These are phyloP conservation scores for Lytechinus pictus DNA, from an alignment of 35 echinoderm and acorn worm genomes.

Conservation along the genomic window DNA sequence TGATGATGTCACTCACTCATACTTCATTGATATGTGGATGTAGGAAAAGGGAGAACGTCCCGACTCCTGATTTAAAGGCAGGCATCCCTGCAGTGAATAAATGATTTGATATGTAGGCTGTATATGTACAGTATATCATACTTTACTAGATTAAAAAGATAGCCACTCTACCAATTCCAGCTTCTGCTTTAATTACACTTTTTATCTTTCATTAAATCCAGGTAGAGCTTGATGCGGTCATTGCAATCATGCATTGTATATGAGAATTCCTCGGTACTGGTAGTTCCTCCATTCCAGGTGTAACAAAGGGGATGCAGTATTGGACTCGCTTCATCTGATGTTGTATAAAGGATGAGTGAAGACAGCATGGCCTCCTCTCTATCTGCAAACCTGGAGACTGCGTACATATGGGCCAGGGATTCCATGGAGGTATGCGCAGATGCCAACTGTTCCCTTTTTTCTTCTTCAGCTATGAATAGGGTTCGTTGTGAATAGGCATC, in stretches of 20 bases:
- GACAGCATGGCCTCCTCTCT: constrained; percentile 37
- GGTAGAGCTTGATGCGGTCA: not conserved
- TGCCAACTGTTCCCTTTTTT: not conserved
- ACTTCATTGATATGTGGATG: too few relatives aligned
- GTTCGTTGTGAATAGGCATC: too few relatives aligned
- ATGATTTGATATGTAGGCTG: too few relatives aligned
- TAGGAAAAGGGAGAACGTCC: too few relatives aligned
- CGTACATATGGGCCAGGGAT: constrained; percentile 45
- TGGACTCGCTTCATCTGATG: not conserved
- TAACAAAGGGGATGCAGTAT: not conserved
- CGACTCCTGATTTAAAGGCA: too few relatives aligned
- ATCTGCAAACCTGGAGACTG: constrained; percentile 40
- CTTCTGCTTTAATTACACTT: not conserved
- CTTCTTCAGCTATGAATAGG: too few relatives aligned
- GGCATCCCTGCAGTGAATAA: too few relatives aligned
- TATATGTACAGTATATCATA: too few relatives aligned
- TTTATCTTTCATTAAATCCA: not conserved
- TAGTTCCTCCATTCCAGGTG: not conserved
- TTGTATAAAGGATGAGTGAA: constrained; percentile 39
- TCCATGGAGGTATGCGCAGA: constrained; percentile 28
- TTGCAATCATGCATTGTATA: not conserved
- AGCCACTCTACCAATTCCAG: too few relatives aligned
- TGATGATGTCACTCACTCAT: too few relatives aligned
- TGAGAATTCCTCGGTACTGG: not conserved
- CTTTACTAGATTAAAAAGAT: too few relatives aligned